Evolutionary conservation across 35 echinoderm and acorn worm genomes (phyloP), one percentile per base, ranked within the genome.

Genomic region (Heliocidaris tuberculata): DNA sequence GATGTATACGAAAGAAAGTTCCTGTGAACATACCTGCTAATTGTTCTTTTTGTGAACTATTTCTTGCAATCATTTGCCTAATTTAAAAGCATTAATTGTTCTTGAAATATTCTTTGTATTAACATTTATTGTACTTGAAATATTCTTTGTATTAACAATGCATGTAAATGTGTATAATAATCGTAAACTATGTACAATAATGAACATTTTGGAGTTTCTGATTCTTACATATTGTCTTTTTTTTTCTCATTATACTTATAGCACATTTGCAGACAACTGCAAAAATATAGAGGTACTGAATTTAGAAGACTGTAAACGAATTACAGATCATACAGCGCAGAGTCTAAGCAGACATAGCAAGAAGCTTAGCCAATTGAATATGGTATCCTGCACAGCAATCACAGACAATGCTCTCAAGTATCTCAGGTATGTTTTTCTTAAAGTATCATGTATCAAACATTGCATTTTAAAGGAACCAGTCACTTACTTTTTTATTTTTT

Each of bases 191-290:
- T 10, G 52, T 56, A 56, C 52, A 2, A 11, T 10, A 78, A 5
- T n/a, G 27, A n/a, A 78, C 7, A 78, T n/a, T 42, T 42, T 90
- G 13, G 6, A 90, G 3, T 89, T 50, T 47, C 59, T 59, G 11
- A 95, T 95, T 6, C 31, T 88, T 6, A 86, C 54, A 17, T 48
- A 15, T 48, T 42, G 71, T 86, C 78, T 65, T 95, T 95, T 2
- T 27, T 71, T 30, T 52, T 31, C 92, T 90, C 85, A n/a, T 95
- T 50, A 6, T 49, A 21, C 27, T n/a, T 91, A 31, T 92, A 99
- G 98, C 93, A 97, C 95, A 95, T 99, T 99, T 95, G 98, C 98
- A 59, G 94, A 96, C 48, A 99, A 99, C 90, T 99, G 98, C 96
- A 96, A 86, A 95, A 99, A 99, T 96, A 99, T 99, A 52, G 98